Conservation (phyloP, 2,113 vertebrate genomes). For the Cairina moschata region DNA sequence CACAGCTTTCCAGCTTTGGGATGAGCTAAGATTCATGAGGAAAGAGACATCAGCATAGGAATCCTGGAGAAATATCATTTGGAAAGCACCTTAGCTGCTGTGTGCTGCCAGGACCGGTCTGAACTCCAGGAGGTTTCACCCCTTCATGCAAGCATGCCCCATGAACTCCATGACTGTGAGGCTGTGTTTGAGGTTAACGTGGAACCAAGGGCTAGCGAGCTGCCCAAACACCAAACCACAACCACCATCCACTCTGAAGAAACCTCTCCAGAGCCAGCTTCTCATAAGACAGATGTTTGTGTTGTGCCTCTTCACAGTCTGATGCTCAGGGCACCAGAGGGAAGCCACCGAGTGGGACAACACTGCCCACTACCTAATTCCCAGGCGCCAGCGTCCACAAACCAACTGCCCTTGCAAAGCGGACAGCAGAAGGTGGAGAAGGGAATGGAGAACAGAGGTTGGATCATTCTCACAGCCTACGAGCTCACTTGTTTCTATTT, state of each 20-base stretch:
- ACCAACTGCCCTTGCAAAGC: background rate
- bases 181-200: background rate
- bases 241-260: background rate
- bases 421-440: background rate
- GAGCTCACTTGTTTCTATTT: background rate
- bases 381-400: fast-evolving
- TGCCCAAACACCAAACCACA: background rate
- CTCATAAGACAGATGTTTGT: background rate
- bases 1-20: background rate
- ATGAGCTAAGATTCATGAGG: background rate
- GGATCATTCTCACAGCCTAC: background rate
- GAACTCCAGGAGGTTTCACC: background rate
- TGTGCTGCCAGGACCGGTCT: background rate
- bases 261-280: background rate
- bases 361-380: background rate
- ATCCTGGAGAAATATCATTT: background rate
- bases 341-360: background rate
- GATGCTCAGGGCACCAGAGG: background rate
- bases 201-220: background rate
- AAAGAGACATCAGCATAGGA: background rate
- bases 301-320: background rate
- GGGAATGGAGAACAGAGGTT: background rate
- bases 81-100: background rate
- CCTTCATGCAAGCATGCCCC: background rate
- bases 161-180: background rate